Base-by-base conservation (phyloP, 2,888 invertebrate species). In the Sepioteuthis lessoniana region DNA sequence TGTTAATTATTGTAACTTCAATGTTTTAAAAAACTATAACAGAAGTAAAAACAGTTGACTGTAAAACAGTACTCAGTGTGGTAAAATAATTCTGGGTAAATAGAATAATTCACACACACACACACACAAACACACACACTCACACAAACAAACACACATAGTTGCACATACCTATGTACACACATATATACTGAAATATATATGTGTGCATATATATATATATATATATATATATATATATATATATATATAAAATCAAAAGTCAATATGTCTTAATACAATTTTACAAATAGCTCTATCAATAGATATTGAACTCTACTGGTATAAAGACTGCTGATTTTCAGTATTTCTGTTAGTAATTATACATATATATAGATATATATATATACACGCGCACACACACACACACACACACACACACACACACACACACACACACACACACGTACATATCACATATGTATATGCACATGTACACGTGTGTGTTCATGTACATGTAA, bases 211-310 rank as follows among this genome's bases (percentile, higher is more conserved):
- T 46, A 37, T 46, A 92, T 46, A 92, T 46, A 92, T 46, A 92
- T 46, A 92, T 46, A 92, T 46, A 90, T 90, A 90, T 90, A 90
- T 90, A 90, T 90, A 90, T 90, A 90, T 90, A 90, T 90, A 90
- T 90, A 90, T 16, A 92, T 46, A 37, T 46, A 92, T 46, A 92
- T 46, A 92, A n/a, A n/a, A n/a, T n/a, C n/a, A n/a, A n/a, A n/a
- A n/a, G n/a, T n/a, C n/a, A n/a, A n/a, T n/a, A n/a, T 46, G 19
- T 46, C 5, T 46, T 10, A 8, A 37, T 46, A 92, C 16, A 92
- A 8, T 10, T 46, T 10, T 46, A 92, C 16, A 92, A 8, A 37
- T 46, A 92, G 5, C 5, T 46, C 5, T 46, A 92, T 46, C 5
- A 8, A 37, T 46, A 92, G 5, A 35, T 46, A 92, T 46, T 10